phyloP scores from a whole-genome alignment of 2,113 vertebrate genomes.

The Dipodomys stephensi region DNA sequence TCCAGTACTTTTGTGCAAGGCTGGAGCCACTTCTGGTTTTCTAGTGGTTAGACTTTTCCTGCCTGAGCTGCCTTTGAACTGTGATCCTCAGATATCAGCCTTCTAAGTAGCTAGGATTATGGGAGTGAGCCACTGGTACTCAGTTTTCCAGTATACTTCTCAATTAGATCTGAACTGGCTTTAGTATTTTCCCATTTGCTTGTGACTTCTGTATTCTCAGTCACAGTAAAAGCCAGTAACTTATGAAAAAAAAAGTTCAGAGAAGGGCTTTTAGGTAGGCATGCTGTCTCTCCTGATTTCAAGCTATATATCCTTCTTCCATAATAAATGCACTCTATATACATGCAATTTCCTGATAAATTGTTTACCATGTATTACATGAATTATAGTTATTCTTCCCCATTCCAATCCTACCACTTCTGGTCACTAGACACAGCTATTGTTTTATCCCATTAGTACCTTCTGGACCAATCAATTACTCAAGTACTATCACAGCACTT shows the following conservation, averaged over 20 bases:
- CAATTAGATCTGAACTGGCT: background rate
- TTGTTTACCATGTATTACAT: background rate
- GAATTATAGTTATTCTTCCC: background rate
- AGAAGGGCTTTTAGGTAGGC: background rate
- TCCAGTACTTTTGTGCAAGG: background rate
- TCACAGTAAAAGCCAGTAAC: too few species aligned
- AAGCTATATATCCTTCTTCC: slow-evolving; percentile 7
- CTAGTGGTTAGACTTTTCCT: too few species aligned
- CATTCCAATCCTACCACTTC: background rate
- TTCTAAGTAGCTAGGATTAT: too few species aligned
- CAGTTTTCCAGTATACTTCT: background rate
- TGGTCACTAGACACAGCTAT: background rate
- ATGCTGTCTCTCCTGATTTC: background rate
- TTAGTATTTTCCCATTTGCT: background rate
- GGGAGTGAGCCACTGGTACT: too few species aligned
- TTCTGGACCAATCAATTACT: background rate
- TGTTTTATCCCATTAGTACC: slow-evolving; percentile 29
- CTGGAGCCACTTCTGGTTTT: too few species aligned
- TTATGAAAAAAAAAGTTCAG: slow-evolving; percentile 20
- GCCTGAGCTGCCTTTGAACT: too few species aligned
- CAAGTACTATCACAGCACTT: background rate
- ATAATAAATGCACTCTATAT: background rate
- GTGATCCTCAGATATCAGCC: too few species aligned
- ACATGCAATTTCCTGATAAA: background rate
- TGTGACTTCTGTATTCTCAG: background rate